A percentile compares a stretch with the other conserved stretches of the same genome.
These are phyloP conservation scores for Caenorhabditis sp. DNA, from an alignment of 2,888 invertebrate species.

Conservation along the genomic window DNA sequence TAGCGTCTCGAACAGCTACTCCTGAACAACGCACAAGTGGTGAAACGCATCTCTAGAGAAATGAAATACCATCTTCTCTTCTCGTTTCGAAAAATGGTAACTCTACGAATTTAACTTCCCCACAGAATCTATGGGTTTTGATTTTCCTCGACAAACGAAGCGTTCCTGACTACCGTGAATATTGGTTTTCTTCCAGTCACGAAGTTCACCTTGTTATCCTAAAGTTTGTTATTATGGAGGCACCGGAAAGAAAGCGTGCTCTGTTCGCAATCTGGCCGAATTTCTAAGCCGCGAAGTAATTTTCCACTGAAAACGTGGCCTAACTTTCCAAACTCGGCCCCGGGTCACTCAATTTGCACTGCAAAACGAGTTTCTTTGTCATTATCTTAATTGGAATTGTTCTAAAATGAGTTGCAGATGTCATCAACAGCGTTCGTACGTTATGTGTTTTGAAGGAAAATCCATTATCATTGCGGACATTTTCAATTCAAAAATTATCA, in stretches of 20 bases:
- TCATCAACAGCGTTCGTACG: background rate
- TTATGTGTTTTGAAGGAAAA: constrained; percentile 12
- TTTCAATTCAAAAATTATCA: constrained; percentile 4
- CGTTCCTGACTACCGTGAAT: constrained; percentile 5
- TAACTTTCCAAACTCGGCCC: too few species aligned
- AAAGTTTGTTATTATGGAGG: too few species aligned
- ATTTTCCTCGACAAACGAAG: background rate
- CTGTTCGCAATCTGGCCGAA: too few species aligned
- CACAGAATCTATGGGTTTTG: constrained; percentile 22
- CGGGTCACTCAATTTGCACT: too few species aligned
- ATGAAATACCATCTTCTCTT: constrained; percentile 21
- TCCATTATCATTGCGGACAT: background rate
- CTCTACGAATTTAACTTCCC: background rate
- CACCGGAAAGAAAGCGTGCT: too few species aligned
- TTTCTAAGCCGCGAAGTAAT: too few species aligned
- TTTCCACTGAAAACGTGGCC: too few species aligned
- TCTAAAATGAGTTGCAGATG: background rate
- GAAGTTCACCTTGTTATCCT: too few species aligned
- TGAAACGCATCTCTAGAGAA: constrained; percentile 9
- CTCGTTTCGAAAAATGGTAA: constrained; percentile 48
- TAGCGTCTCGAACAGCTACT: constrained; percentile 65
- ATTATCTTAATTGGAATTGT: background rate
- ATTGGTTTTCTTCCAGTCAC: constrained; percentile 6
- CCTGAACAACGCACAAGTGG: constrained; percentile 56
- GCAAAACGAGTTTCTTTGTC: too few species aligned